phyloP scores from a whole-genome alignment of 2,888 invertebrate species.

The Tineola bisselliella region DNA sequence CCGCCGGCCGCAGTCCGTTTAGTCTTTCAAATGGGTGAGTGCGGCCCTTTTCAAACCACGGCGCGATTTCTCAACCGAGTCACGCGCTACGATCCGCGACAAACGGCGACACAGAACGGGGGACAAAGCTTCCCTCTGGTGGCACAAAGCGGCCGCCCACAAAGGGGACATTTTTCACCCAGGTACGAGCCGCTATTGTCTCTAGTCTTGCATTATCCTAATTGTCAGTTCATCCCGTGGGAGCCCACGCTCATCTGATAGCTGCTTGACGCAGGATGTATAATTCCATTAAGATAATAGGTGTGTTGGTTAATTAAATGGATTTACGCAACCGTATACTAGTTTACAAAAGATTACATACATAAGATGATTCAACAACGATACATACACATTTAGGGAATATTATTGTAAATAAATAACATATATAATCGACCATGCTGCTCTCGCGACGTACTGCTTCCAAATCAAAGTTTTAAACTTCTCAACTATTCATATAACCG shows the following conservation, averaged over 20 bases:
- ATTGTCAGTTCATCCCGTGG: slow-evolving; percentile 35
- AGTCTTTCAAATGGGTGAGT: neutral
- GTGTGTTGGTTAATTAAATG: slow-evolving; percentile 20
- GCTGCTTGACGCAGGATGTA: slow-evolving; percentile 20
- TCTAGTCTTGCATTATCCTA: slow-evolving; percentile 35
- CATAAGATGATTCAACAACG: neutral
- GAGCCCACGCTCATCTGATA: slow-evolving; percentile 20
- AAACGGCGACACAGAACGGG: slow-evolving; percentile 29
- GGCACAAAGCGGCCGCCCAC: slow-evolving; percentile 7
- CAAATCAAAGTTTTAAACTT: slow-evolving; percentile 3
- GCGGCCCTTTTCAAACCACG: slow-evolving; percentile 2
- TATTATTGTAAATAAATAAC: neutral
- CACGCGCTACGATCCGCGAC: slow-evolving; percentile 54
- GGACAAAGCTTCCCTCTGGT: slow-evolving; percentile 5
- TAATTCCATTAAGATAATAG: slow-evolving; percentile 26
- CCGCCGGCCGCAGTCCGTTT: slow-evolving; percentile 17
- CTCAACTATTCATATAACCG: slow-evolving; percentile 12
- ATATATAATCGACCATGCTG: neutral
- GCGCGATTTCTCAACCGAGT: slow-evolving; percentile 35
- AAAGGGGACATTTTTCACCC: slow-evolving; percentile 21
- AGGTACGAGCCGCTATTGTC: slow-evolving; percentile 21
- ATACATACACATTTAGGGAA: neutral
- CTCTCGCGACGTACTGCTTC: neutral
- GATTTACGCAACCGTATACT: neutral
- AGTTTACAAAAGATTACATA: neutral